Conservation (phyloP, 2,113 vertebrate genomes). For the Leucopsar rothschildi region DNA sequence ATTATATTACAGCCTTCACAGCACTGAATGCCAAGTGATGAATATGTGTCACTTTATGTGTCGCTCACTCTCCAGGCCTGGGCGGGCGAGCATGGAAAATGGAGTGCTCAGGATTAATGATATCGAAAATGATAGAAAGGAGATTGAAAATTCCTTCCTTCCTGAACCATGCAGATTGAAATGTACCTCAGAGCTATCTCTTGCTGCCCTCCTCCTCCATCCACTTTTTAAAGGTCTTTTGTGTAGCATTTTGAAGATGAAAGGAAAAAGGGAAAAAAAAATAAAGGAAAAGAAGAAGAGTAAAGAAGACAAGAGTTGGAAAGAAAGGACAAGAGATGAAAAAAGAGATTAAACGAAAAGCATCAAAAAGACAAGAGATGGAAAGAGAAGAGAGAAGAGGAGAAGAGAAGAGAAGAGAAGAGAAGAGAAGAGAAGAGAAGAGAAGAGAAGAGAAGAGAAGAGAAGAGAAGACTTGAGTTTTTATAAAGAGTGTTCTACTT, state of each 20-base stretch:
- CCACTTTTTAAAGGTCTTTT: conserved; percentile 47
- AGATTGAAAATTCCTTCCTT: conserved; percentile 99
- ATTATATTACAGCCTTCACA: conserved; percentile 87
- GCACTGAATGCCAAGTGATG: conserved; percentile 79
- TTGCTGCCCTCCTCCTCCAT: conserved; percentile 55
- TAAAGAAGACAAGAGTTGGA: accelerated
- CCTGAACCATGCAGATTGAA: conserved; percentile 91
- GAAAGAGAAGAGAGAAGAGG: too few species aligned
- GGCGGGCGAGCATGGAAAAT: conserved; percentile 95
- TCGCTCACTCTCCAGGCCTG: conserved; percentile 83
- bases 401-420: not conserved
- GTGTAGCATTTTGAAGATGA: not conserved
- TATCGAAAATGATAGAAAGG: conserved; percentile 98
- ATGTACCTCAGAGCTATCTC: conserved; percentile 83
- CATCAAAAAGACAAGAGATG: accelerated
- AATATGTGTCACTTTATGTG: conserved; percentile 89
- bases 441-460: not conserved
- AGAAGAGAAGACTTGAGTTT: not conserved
- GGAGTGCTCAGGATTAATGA: conserved; percentile 97
- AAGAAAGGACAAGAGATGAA: accelerated
- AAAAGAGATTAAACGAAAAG: accelerated
- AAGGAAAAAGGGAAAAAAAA: not conserved
- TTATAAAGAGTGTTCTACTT: not conserved
- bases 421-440: not conserved
- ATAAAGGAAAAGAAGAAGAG: too few species aligned